Conservation (phyloP, 2,797 vertebrate genomes). For the Geotrypetes seraphini region DNA sequence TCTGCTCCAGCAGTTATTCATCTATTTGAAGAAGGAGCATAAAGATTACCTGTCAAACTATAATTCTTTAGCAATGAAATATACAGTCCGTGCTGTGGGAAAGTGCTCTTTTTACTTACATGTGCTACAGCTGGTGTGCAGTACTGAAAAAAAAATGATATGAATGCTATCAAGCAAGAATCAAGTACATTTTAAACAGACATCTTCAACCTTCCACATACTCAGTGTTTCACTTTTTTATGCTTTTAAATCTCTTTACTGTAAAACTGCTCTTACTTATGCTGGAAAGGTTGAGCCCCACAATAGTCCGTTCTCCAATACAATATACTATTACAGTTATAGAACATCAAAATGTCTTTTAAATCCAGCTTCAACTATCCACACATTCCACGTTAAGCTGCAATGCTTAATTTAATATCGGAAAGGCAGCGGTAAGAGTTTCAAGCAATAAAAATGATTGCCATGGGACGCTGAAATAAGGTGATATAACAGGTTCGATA, state of each 20-base stretch:
- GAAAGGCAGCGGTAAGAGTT: conserved; percentile 30
- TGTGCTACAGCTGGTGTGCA: conserved; percentile 43
- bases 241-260: conserved; percentile 22
- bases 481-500: conserved; percentile 35
- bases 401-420: conserved; percentile 54
- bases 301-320: conserved; percentile 16
- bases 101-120: conserved; percentile 39
- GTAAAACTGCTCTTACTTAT: conserved; percentile 11
- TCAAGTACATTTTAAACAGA: conserved; percentile 29
- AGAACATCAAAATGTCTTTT: conserved; percentile 34
- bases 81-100: conserved; percentile 44
- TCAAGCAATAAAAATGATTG: conserved; percentile 29
- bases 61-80: conserved; percentile 44
- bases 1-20: conserved; percentile 22
- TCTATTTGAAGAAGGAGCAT: conserved; percentile 31
- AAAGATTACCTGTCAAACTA: conserved; percentile 49
- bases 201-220: conserved; percentile 36
- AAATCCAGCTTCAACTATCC: conserved; percentile 44
- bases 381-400: conserved; percentile 43
- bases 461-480: conserved; percentile 24
- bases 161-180: conserved; percentile 49
- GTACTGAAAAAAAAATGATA: conserved; percentile 38
- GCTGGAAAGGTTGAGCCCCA: conserved; percentile 21
- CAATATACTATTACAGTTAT: conserved; percentile 35
- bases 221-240: conserved; percentile 28